phyloP scores from a whole-genome alignment of 2,797 vertebrate genomes.

The Australoheros facetus region DNA sequence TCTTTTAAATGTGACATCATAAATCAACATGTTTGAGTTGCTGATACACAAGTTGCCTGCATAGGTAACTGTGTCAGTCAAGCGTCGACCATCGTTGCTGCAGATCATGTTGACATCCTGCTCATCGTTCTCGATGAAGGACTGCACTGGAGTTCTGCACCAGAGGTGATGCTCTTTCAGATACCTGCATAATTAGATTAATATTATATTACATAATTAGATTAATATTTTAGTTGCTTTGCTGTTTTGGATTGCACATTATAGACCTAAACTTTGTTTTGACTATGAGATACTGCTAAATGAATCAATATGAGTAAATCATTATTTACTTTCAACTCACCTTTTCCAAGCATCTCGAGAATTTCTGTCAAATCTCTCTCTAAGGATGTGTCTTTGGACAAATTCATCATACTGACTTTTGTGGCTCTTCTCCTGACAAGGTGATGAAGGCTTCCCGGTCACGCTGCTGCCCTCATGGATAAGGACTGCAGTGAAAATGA shows the following conservation, averaged over 20 bases:
- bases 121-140: background rate
- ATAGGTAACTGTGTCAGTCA: background rate
- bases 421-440: background rate
- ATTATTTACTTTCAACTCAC: background rate
- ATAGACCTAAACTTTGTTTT: too few species aligned
- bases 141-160: background rate
- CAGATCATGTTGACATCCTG: accelerated
- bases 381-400: background rate
- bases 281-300: too few species aligned
- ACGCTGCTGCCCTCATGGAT: accelerated
- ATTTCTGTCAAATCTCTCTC: background rate
- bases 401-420: background rate
- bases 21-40: background rate
- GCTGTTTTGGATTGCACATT: too few species aligned
- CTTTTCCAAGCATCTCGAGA: background rate
- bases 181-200: background rate
- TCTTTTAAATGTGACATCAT: accelerated
- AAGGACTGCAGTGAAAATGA: background rate
- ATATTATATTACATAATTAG: accelerated
- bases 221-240: too few species aligned
- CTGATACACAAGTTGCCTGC: slow-evolving; percentile 1
- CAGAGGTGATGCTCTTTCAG: background rate
- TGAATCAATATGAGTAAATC: background rate
- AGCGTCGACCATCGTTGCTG: accelerated
- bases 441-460: background rate